Evolutionary conservation across 92 coral and sea anemone genomes (phyloP).

Genomic region (Heliopora coerulea): DNA sequence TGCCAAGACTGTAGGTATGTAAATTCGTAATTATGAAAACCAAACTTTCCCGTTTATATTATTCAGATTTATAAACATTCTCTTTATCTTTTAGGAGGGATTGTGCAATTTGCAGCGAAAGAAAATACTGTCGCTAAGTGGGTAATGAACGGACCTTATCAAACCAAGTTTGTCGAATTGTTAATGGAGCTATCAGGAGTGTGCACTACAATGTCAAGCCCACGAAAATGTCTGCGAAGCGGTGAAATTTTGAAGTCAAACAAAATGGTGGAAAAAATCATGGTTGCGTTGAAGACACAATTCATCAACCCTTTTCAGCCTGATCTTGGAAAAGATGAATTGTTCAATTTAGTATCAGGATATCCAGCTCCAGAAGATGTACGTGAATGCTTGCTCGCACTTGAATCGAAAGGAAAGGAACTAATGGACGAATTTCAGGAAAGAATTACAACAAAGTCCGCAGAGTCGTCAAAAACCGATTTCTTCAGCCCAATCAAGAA

Average conservation of each 20-base stretch:
- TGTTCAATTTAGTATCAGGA: constrained; percentile 18
- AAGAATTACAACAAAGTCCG: background rate
- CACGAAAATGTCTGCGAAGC: constrained; percentile 11
- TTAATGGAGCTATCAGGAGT: constrained; percentile 5
- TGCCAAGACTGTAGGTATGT: constrained; percentile 31
- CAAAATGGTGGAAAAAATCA: background rate
- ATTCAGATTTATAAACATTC: too few species aligned
- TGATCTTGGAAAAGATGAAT: background rate
- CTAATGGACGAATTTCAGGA: constrained; percentile 10
- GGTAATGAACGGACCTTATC: constrained; percentile 21
- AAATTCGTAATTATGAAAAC: background rate
- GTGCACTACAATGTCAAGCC: background rate
- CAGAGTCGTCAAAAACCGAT: background rate
- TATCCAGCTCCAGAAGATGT: constrained; percentile 20
- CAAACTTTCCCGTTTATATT: too few species aligned
- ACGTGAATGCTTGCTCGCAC: constrained; percentile 2
- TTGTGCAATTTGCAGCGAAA: constrained; percentile 16
- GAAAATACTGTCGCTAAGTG: constrained; percentile 8
- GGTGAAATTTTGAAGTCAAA: constrained; percentile 11
- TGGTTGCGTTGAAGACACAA: background rate
- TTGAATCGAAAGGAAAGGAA: constrained; percentile 6
- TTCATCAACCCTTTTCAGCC: constrained; percentile 5
- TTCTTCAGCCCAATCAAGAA: constrained; percentile 20
- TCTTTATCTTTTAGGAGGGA: background rate
- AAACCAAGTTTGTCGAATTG: constrained; percentile 12